A percentile compares a stretch with the other conserved stretches of the same genome.
phyloP scores from a whole-genome alignment of 2,113 vertebrate genomes.

The Equus przewalskii region DNA sequence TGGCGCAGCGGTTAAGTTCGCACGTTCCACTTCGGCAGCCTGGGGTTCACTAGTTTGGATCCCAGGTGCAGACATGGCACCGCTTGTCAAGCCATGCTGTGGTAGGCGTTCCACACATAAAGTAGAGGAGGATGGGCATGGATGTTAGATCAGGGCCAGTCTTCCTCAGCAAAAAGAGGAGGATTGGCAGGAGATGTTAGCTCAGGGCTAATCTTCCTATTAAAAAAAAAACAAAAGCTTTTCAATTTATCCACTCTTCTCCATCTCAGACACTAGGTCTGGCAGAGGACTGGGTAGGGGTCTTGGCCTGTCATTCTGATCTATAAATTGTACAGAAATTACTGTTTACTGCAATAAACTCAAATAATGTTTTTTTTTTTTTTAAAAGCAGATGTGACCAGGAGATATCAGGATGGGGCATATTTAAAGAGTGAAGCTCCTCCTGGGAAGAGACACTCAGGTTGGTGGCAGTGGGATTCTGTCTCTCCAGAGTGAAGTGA shows the following conservation, averaged over 20 bases:
- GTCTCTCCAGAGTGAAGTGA: not conserved
- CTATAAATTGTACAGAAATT: slow-evolving; percentile 16
- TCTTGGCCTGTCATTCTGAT: not conserved
- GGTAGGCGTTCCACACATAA: too few species aligned
- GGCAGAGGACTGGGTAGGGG: not conserved
- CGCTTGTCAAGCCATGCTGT: too few species aligned
- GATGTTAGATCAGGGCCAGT: too few species aligned
- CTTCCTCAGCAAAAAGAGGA: too few species aligned
- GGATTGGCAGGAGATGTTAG: too few species aligned
- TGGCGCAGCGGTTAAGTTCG: too few species aligned
- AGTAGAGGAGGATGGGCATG: too few species aligned
- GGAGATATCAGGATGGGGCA: not conserved
- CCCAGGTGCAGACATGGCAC: too few species aligned
- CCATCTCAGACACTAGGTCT: not conserved
- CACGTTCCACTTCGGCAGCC: too few species aligned
- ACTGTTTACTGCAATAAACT: not conserved
- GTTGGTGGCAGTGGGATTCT: not conserved
- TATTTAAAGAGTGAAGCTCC: slow-evolving; percentile 6
- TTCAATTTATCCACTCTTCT: not conserved
- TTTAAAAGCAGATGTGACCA: not conserved
- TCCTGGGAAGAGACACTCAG: not conserved
- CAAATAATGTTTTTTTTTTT: not conserved
- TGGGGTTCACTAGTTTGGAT: too few species aligned
- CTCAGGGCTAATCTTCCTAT: too few species aligned
- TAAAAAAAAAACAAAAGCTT: not conserved